Evolutionary conservation across 2,113 vertebrate species (phyloP).

Genomic region (Leiothrix lutea): DNA sequence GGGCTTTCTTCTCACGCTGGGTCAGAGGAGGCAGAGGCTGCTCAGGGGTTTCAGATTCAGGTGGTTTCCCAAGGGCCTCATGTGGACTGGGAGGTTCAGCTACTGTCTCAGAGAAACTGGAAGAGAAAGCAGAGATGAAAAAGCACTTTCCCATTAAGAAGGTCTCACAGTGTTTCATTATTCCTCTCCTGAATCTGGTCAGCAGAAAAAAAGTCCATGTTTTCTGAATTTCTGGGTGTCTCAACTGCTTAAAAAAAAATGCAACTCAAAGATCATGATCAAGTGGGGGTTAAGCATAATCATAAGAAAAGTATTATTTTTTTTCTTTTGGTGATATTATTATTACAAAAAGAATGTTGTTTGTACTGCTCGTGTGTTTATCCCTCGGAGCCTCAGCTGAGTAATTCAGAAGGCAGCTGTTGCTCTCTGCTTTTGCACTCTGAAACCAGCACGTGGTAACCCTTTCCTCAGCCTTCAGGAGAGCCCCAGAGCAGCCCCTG

Average conservation of each 20-base stretch:
- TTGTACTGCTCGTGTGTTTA: not conserved
- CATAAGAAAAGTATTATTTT: not conserved
- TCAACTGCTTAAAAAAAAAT: not conserved
- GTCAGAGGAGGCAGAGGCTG: constrained; percentile 64
- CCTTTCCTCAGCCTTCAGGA: not conserved
- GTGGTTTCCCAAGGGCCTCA: constrained; percentile 71
- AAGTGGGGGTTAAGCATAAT: not conserved
- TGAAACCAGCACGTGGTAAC: not conserved
- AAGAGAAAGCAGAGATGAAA: constrained; percentile 52
- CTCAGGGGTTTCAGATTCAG: constrained; percentile 58
- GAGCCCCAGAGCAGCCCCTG: not conserved
- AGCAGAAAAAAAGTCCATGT: not conserved
- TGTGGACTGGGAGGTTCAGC: constrained; percentile 64
- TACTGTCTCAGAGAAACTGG: constrained; percentile 78
- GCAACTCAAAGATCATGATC: accelerated
- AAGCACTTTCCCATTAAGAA: not conserved
- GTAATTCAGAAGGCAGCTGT: not conserved
- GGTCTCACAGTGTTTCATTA: not conserved
- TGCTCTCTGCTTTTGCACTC: not conserved
- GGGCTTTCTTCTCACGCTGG: constrained; percentile 83
- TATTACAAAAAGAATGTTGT: not conserved
- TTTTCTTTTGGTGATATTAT: not conserved
- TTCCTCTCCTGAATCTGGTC: not conserved
- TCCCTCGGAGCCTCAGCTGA: not conserved
- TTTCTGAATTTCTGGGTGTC: not conserved